A percentile compares a stretch with the other conserved stretches of the same genome.
These are phyloP conservation scores for Tychaedon coryphoeus DNA, from an alignment of 2,113 vertebrate species.

Conservation along the genomic window DNA sequence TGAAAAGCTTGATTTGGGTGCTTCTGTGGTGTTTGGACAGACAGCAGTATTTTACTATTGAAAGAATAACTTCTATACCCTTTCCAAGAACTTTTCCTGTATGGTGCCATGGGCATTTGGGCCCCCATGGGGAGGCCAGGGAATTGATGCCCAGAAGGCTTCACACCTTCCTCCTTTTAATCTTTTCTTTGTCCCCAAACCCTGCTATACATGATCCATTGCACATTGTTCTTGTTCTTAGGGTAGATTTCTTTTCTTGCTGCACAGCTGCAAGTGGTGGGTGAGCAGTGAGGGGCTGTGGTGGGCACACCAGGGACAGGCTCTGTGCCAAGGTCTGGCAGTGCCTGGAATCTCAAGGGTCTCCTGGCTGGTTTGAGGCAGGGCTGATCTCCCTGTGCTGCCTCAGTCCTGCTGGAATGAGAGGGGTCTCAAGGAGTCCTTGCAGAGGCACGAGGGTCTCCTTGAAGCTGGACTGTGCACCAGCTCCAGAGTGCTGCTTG, in stretches of 20 bases:
- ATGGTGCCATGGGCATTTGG: not conserved
- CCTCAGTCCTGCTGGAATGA: rapidly evolving
- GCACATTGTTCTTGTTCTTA: not conserved
- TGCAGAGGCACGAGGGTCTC: rapidly evolving
- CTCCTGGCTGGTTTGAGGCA: rapidly evolving
- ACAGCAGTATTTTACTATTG: not conserved
- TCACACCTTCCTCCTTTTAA: not conserved
- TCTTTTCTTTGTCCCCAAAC: not conserved
- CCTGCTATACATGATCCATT: not conserved
- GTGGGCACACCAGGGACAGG: not conserved
- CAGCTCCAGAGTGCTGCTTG: not conserved
- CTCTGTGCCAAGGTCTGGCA: rapidly evolving
- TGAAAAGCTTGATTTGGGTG: not conserved
- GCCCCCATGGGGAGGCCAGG: not conserved
- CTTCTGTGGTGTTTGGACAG: not conserved
- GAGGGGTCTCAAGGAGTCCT: not conserved
- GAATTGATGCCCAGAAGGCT: not conserved
- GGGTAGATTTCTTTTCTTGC: not conserved
- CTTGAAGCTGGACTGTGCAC: not conserved
- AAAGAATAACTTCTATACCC: not conserved
- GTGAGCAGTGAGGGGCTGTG: not conserved
- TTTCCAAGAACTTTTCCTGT: not conserved
- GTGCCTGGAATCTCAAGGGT: rapidly evolving
- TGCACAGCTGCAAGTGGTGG: rapidly evolving
- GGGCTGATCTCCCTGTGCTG: rapidly evolving